Evolutionary conservation across 2,888 invertebrate genomes (phyloP), one percentile per base, ranked within the genome.

Genomic region (Parnassius orleans): DNA sequence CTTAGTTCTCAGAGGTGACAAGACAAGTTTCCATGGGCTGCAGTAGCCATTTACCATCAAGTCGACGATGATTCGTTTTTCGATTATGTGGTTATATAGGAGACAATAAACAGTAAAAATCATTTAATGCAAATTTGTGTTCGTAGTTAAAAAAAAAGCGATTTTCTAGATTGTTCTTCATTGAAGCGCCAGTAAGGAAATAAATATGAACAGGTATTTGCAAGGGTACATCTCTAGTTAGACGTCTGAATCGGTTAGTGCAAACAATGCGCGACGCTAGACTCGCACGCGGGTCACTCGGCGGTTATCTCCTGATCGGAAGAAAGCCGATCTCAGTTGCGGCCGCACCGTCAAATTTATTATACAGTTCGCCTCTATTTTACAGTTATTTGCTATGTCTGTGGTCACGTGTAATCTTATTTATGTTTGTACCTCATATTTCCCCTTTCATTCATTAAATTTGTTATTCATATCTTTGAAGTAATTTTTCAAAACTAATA

Each of bases 281-380:
- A 69, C 82, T 85, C 85, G 80, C 83, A 80, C 84, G 81, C 82
- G 77, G 89, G 89, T 89, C 87, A 85, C 72, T 81, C 76, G 72
- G 75, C 83, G 85, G 87, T 87, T 87, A 89, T 89, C 89, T 84
- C 70, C 63, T 68, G 81, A 88, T 90, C 87, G 82, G 78, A 81
- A 80, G 84, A 84, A 82, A 84, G 83, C 76, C 78, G 81, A 87
- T 84, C 79, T 83, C 73, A n/a, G 46, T n/a, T 69, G 81, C 77
- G 81, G 83, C 81, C 79, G 74, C 79, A 74, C 75, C 75, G 70
- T 81, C 80, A 81, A 82, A 88, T 87, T 88, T 88, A 88, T 87
- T 76, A 79, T 73, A 69, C 73, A 72, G 74, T 78, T 79, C 80
- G 77, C 79, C 74, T 86, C 83, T 83, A 70, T 76, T 77, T 73